phyloP scores from a whole-genome alignment of 1,140 invertebrate species.

The Gonatopus flavifemur region DNA sequence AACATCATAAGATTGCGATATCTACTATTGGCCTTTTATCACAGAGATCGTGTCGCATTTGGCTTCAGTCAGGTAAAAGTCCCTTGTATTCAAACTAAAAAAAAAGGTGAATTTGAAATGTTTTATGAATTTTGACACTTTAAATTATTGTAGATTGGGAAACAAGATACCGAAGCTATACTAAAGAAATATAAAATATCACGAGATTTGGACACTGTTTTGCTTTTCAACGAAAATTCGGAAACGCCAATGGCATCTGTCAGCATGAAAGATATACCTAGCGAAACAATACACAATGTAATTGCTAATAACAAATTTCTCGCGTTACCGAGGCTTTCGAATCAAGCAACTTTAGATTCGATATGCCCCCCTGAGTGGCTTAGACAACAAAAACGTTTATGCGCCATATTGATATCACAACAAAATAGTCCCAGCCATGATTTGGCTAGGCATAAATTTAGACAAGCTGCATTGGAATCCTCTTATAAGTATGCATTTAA shows the following conservation, averaged over 20 bases:
- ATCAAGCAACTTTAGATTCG: conserved; percentile 79
- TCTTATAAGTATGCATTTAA: conserved; percentile 56
- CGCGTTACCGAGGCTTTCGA: conserved; percentile 84
- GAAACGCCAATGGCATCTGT: conserved; percentile 80
- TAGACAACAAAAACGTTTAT: conserved; percentile 79
- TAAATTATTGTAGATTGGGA: conserved; percentile 63
- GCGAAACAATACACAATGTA: conserved; percentile 83
- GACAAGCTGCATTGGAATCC: conserved; percentile 69
- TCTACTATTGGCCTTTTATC: conserved; percentile 84
- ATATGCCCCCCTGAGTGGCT: conserved; percentile 87
- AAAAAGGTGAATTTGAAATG: conserved; percentile 1
- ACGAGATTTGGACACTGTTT: conserved; percentile 77
- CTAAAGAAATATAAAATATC: conserved; percentile 73
- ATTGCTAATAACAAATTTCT: conserved; percentile 88
- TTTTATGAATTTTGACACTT: conserved; percentile 9
- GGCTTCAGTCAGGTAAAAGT: conserved; percentile 67
- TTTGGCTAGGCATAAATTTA: conserved; percentile 63
- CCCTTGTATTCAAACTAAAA: no score
- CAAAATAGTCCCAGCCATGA: conserved; percentile 66
- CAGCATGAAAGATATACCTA: conserved; percentile 83
- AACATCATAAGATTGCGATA: conserved; percentile 79
- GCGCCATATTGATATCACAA: conserved; percentile 80
- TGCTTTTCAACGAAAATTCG: conserved; percentile 89
- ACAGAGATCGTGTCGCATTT: conserved; percentile 82
- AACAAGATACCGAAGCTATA: conserved; percentile 67